These are phyloP conservation scores for Lagorchestes hirsutus DNA, from an alignment of 2,797 vertebrate genomes.

Conservation along the genomic window DNA sequence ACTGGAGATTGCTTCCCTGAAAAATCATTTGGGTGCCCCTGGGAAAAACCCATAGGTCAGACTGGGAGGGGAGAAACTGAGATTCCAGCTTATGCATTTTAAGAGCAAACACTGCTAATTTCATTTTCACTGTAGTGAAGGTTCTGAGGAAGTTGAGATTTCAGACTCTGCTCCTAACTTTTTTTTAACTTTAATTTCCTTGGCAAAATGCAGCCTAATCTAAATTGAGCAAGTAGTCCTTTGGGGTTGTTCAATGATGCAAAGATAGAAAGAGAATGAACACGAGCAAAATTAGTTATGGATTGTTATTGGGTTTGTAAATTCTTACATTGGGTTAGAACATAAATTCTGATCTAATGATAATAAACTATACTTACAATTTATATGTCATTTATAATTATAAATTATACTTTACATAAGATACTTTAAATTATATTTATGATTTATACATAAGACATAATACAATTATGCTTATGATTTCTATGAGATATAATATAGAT, in stretches of 20 bases:
- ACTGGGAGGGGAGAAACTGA: background rate
- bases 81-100: background rate
- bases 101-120: background rate
- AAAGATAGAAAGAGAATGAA: background rate
- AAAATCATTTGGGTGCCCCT: background rate
- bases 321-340: background rate
- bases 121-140: background rate
- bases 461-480: too few relatives aligned
- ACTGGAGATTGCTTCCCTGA: background rate
- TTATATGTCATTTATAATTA: too few relatives aligned
- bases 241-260: background rate
- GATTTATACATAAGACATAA: too few relatives aligned
- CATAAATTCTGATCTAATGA: background rate
- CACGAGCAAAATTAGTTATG: background rate
- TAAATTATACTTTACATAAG: background rate
- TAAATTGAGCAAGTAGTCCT: background rate
- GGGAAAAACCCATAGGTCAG: background rate
- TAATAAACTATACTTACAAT: background rate
- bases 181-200: background rate
- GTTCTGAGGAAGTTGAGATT: background rate
- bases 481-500: too few relatives aligned
- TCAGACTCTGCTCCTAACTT: background rate
- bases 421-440: too few relatives aligned
- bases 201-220: background rate
- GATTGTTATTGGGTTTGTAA: background rate